A percentile compares a stretch with the other conserved stretches of the same genome.
Evolutionary conservation across 1,140 invertebrate species (phyloP).

Genomic region (Neoseiulus cucumeris): DNA sequence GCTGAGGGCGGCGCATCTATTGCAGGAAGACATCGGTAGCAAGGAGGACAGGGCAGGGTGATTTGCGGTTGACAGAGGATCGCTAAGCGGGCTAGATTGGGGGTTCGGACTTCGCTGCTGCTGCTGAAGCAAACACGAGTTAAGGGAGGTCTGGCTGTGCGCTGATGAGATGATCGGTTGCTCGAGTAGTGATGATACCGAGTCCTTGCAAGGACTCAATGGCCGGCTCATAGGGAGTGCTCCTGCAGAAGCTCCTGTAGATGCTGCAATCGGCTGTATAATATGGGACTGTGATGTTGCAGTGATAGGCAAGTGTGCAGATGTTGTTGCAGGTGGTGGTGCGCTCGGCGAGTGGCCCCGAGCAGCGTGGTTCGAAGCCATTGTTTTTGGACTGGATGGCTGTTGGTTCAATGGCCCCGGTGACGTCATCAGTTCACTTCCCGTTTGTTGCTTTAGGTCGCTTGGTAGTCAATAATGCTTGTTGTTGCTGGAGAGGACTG

Average conservation of each 20-base stretch:
- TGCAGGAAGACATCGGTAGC: not conserved
- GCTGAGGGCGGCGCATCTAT: constrained; percentile 4
- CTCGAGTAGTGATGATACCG: constrained; percentile 4
- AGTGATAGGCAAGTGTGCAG: not conserved
- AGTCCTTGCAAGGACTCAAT: constrained; percentile 5
- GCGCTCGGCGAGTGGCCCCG: not conserved
- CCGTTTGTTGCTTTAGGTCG: not conserved
- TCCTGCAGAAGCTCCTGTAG: not conserved
- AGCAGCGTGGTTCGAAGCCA: not conserved
- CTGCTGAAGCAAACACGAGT: constrained; percentile 1
- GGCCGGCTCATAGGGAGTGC: not conserved
- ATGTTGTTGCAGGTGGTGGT: not conserved
- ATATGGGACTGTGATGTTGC: not conserved
- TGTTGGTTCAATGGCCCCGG: constrained; percentile 6
- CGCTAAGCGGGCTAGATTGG: not conserved
- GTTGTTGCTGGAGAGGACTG: too few species aligned
- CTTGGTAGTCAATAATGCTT: too few species aligned
- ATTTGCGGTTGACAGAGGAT: not conserved
- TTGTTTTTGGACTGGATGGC: not conserved
- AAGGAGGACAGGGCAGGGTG: constrained; percentile 2
- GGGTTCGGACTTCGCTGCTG: not conserved
- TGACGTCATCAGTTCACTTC: constrained; percentile 8
- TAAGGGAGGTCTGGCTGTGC: constrained; percentile 9
- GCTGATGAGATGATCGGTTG: constrained; percentile 9
- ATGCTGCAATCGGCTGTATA: not conserved